Base-by-base conservation (phyloP, 2,113 vertebrate genomes). In the Scophthalmus maximus region DNA sequence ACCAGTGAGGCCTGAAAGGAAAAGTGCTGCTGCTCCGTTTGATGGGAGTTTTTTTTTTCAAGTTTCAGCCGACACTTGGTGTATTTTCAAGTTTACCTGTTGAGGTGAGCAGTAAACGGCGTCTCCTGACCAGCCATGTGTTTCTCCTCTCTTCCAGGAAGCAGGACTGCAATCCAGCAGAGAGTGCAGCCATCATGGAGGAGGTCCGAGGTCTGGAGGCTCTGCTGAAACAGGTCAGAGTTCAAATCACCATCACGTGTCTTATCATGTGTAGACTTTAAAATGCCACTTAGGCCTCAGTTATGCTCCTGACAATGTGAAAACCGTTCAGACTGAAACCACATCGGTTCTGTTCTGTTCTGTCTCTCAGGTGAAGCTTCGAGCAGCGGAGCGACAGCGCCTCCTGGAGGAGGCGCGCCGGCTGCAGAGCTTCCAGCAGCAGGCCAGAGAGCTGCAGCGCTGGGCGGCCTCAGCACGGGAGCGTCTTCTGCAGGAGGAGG, bases 171-270 rank as follows among this genome's bases (percentile, higher is more conserved):
- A 95, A 92, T 65, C 94, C 95, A 0, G 40, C 87, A 12, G 95
- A 97, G 75, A 94, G 93, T 51, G 91, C 26, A 0, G 86, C 88
- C 64, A 95, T 97, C 68, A 87, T 87, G 46, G 85, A 94, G 73
- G 94, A 95, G 59, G 92, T 96, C 22, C 83, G 82, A 27, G 79
- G 29, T 10, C 93, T 97, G 88, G 95, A 96, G 68, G 74, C 67
- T 1, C 91, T 95, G 63, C 87, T 97, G 74, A 47, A 34, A 66
- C 84, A 83, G 67, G 89, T 93, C 5, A 92, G 67, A 57, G 10
- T 29, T 56, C 47, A 22, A 0, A 3, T 34, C 20, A 29, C n/a
- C 49, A 10, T 52, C 9, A 36, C 34, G 34, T 15, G 10, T 18
- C 40, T 42, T 15, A 42, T 7, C 14, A 18, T 6, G 14, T 15